Percentiles rank a stretch among this genome's conserved stretches.
phyloP scores from a whole-genome alignment of 2,797 vertebrate species.

The Cygnus olor region DNA sequence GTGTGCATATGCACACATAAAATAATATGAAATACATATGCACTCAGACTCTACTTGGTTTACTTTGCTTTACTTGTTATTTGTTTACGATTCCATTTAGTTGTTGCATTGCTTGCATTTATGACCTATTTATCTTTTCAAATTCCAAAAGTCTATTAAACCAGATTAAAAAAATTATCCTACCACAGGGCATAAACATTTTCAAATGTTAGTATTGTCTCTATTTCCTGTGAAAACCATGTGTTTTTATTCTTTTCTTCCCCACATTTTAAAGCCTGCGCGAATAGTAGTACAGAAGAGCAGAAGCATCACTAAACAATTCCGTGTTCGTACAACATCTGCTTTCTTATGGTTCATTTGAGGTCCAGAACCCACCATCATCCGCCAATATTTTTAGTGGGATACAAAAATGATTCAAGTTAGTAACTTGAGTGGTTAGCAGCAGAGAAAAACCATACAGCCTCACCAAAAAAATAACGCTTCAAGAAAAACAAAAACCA shows the following conservation, averaged over 20 bases:
- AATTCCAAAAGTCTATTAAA: conserved; percentile 44
- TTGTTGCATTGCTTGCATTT: conserved; percentile 26
- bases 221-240: conserved; percentile 58
- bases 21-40: conserved; percentile 23
- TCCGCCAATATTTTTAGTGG: conserved; percentile 61
- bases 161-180: conserved; percentile 43
- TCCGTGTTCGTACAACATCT: conserved; percentile 54
- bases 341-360: conserved; percentile 68
- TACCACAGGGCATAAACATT: conserved; percentile 54
- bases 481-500: not conserved
- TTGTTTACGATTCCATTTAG: conserved; percentile 35
- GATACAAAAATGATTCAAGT: conserved; percentile 65
- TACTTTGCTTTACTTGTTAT: conserved; percentile 43
- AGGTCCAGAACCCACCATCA: conserved; percentile 52
- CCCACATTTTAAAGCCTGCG: conserved; percentile 9
- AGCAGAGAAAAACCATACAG: conserved; percentile 8
- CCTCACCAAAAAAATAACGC: conserved; percentile 3
- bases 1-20: not conserved
- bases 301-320: conserved; percentile 40
- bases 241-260: conserved; percentile 47
- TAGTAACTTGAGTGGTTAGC: conserved; percentile 42
- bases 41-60: conserved; percentile 1
- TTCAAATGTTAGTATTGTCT: conserved; percentile 42
- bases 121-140: conserved; percentile 37
- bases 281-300: conserved; percentile 23